Evolutionary conservation across 1,140 invertebrate genomes (phyloP), one percentile per base, ranked within the genome.

Genomic region (Drosophila tani): DNA sequence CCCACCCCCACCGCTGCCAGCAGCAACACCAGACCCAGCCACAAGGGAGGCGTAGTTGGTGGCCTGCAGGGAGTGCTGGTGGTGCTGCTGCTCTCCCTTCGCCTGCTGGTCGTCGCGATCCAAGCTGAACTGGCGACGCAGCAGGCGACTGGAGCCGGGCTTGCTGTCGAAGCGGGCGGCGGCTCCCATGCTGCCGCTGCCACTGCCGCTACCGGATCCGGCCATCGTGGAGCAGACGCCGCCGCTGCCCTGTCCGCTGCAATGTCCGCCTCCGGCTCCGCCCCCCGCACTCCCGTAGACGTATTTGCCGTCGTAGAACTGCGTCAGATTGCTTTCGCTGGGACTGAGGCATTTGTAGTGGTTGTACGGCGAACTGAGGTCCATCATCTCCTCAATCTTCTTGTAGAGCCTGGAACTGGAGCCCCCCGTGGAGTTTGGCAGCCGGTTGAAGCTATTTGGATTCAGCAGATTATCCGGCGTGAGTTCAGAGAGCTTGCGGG

Each of bases 341-440:
- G 95, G 95, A 80, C 95, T 96, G 27, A 96, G 93, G 88, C 95
- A 96, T 79, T 95, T 94, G 88, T 96, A 95, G 74, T 95, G 94
- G 91, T 95, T 96, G 81, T 96, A 96, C 0, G 95, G 95, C 0
- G 95, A 95, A 69, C 95, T 96, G 11, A 96, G 92, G 81, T 96
- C 96, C 74, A 95, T 95, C 81, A 93, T 92, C 73, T 93, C 92
- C 75, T 93, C 92, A 19, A 93, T 85, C 68, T 92, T 92, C 65
- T 93, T 93, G 57, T 93, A 93, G 3, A 93, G 62, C 0, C 92
- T 67, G 0, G 90, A 92, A 8, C 91, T 92, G 12, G 92, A 92
- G 4, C 87, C 87, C 7, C 85, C 85, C 21, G 90, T 77, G 4
- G 92, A 92, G 51, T 67, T 91, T 14, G 92, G 92, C 53, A 92